Base-by-base conservation (phyloP, 2,113 vertebrate species). In the Lamprologus callipterus region DNA sequence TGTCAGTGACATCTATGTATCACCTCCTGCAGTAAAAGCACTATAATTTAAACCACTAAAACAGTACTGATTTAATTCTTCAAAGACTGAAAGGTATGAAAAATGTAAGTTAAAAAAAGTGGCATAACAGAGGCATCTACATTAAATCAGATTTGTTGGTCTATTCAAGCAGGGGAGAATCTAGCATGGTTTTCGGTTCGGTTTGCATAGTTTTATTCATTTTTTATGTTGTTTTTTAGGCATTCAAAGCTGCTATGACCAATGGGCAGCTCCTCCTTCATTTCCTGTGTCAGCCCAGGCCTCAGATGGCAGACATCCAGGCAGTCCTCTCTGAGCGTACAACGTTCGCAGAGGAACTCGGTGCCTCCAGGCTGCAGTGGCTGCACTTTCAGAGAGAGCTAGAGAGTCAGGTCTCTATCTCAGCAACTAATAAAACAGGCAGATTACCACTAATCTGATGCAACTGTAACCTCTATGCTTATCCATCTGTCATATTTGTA, bases 251-350 rank as follows among this genome's bases (percentile, higher is more conserved):
- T 90, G 97, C 97, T 89, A 87, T 97, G 93, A 93, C 93, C 89
- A 96, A 95, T 2, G 97, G 96, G 35, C 97, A 98, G 86, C 96
- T 96, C 88, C 93, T 96, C 3, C 95, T 98, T 2, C 97, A 99
- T 83, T 97, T 97, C 87, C 96, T 99, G 81, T 98, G 97, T 93
- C 97, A 99, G 94, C 97, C 97, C 0, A 91, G 97, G 26, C 95
- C 97, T 86, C 97, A 96, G 91, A 88, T 94, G 58, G 93, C 88
- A 9, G 96, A 97, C 1, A 92, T 97, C 17, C 94, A 96, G 84
- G 95, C 95, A 87, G 95, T 96, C 49, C 87, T 95, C 5, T 96
- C 96, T 0, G 95, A 98, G 8, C 95, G 93, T n/a, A 97, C 96
- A 0, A 91, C 92, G 49, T 97, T 98, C 84, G 97, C 97, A 0